These are phyloP conservation scores for Siderastrea siderea DNA, from an alignment of 92 coral and sea anemone species.

Conservation along the genomic window DNA sequence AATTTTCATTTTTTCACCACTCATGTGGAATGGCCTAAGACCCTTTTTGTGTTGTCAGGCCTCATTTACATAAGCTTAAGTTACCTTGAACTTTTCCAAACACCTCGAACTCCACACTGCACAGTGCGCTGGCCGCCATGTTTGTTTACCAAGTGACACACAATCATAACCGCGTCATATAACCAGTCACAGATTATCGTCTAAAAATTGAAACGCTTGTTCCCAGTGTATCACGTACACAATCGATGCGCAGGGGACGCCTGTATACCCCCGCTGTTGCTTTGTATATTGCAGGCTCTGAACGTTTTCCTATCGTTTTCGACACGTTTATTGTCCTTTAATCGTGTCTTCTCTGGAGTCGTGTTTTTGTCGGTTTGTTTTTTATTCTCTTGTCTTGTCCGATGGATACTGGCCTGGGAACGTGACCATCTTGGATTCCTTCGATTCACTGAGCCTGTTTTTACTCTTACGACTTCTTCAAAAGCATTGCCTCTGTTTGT, in stretches of 20 bases:
- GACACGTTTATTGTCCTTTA: too few relatives aligned
- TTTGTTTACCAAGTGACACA: neutral
- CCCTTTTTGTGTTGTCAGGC: too few relatives aligned
- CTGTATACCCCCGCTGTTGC: neutral
- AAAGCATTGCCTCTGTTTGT: too few relatives aligned
- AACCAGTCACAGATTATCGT: conserved; percentile 10
- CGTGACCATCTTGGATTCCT: too few relatives aligned
- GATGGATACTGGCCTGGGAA: too few relatives aligned
- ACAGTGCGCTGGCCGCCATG: conserved; percentile 63
- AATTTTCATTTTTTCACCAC: too few relatives aligned
- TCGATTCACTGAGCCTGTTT: too few relatives aligned
- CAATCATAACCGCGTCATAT: neutral
- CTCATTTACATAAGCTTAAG: neutral
- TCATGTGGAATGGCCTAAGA: too few relatives aligned
- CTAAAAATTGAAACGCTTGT: neutral
- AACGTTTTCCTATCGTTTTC: too few relatives aligned
- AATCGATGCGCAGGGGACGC: neutral
- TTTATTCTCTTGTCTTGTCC: too few relatives aligned
- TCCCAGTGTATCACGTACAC: neutral
- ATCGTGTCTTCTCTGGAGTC: neutral
- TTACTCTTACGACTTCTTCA: too few relatives aligned
- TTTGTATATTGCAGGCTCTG: too few relatives aligned
- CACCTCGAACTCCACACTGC: conserved; percentile 94
- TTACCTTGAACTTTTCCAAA: conserved; percentile 97
- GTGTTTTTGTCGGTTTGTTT: neutral